Base-by-base conservation (phyloP, 1,140 invertebrate species). In the Cydia amplana region DNA sequence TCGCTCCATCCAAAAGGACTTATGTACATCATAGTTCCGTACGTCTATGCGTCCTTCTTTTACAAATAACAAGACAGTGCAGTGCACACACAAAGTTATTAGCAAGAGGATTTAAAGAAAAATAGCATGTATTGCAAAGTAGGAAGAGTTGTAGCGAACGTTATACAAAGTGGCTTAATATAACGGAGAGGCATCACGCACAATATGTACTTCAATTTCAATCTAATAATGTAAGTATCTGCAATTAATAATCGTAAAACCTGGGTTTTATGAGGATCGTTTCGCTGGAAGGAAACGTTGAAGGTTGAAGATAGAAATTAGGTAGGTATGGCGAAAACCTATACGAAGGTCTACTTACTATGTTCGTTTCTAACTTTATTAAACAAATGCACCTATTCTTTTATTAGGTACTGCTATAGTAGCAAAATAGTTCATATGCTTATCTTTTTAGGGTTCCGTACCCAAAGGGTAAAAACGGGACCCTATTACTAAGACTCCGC, bases 191-290 rank as follows among this genome's bases (percentile, higher is more conserved):
- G 28, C 64, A 16, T 32, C 64, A 67, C 25, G 64, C 64, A 67
- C 64, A 67, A 32, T 67, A 36, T 32, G 23, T 67, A 67, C 64
- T 67, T 32, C 64, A 67, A 32, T 67, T 67, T 32, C 64, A 67
- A 67, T 67, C 64, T 67, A 67, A 67, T 67, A 67, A 67, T 67
- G 64, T 67, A 65, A 32, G 64, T 65, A 67, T 23, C 23, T 67
- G 64, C 64, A 32, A 67, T 67, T 67, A 67, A 67, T 32, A 32
- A 67, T 67, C 64, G 64, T 67, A 67, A 67, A 67, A 67, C 23
- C 23, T 36, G 25, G 64, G 28, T 32, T 67, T 67, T 67, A 67
- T 67, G 25, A 32, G 49, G 43, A 46, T 16, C 43, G 14, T 46
- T 46, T 46, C 12, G 14, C 14, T 16, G 16, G 12, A 46, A 46